These are phyloP conservation scores for Alosa sapidissima DNA, from an alignment of 2,797 vertebrate species.

Conservation along the genomic window DNA sequence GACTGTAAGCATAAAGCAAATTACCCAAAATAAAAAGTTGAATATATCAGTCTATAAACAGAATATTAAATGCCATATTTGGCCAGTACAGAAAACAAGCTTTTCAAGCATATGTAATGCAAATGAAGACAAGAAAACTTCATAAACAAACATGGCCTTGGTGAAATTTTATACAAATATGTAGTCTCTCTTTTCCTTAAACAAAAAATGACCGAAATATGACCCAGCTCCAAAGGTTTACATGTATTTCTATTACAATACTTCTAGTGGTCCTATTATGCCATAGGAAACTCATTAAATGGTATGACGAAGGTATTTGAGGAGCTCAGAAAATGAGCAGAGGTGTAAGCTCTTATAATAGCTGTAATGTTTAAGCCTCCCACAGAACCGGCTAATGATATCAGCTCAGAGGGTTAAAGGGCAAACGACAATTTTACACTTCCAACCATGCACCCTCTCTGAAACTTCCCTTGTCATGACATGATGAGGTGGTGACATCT, in stretches of 20 bases:
- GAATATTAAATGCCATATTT: not conserved
- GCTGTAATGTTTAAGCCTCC: too few species aligned
- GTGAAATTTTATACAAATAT: not conserved
- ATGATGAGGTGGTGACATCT: too few species aligned
- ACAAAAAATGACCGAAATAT: not conserved
- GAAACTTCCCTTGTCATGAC: too few species aligned
- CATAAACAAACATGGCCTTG: not conserved
- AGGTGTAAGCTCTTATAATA: too few species aligned
- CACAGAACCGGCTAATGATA: too few species aligned
- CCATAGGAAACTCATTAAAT: not conserved
- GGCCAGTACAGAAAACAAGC: not conserved
- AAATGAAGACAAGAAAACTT: not conserved
- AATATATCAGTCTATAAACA: not conserved
- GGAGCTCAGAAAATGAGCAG: too few species aligned
- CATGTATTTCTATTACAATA: not conserved
- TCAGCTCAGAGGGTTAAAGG: too few species aligned
- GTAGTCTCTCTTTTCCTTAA: not conserved
- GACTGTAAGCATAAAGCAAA: not conserved
- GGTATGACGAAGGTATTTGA: not conserved
- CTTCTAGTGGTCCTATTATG: not conserved
- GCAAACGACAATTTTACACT: not conserved
- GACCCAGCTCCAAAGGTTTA: not conserved
- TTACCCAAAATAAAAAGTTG: not conserved
- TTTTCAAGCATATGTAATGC: not conserved
- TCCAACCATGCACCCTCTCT: too few species aligned